These are phyloP conservation scores for Platynereis dumerilii DNA, from an alignment of 2,888 invertebrate genomes.

Conservation along the genomic window DNA sequence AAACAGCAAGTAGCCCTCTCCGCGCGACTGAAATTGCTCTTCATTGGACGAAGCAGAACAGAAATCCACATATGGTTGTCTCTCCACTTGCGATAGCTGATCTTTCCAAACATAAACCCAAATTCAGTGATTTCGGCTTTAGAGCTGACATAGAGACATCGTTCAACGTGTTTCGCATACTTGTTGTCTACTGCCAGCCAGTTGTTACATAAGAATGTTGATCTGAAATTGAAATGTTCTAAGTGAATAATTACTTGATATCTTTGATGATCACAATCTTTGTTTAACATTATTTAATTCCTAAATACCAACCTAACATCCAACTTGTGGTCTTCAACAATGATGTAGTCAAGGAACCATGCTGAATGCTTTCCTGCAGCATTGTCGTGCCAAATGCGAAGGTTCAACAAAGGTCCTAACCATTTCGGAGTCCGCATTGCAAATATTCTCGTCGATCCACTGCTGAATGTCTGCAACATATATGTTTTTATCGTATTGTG, in stretches of 20 bases:
- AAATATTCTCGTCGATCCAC: constrained; percentile 4
- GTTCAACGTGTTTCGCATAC: too few species aligned
- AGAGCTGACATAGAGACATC: too few species aligned
- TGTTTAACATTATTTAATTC: too few species aligned
- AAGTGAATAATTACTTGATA: too few species aligned
- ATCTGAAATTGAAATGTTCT: not conserved
- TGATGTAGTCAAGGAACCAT: constrained; percentile 15
- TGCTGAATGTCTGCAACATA: constrained; percentile 15
- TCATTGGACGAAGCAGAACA: not conserved
- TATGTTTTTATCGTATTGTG: not conserved
- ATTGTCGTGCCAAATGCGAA: constrained; percentile 9
- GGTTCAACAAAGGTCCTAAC: not conserved
- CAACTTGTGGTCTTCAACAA: constrained; percentile 6
- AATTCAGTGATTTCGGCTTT: too few species aligned
- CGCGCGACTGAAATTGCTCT: constrained; percentile 3
- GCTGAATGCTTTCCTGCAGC: not conserved
- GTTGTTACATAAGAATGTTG: not conserved
- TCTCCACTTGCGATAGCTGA: too few species aligned
- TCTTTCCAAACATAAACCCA: too few species aligned
- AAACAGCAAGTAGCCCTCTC: constrained; percentile 15
- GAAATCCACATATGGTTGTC: constrained; percentile 20
- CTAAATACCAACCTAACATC: constrained; percentile 5
- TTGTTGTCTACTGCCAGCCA: not conserved
- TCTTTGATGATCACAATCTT: too few species aligned
- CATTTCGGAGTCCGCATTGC: not conserved